Conservation (phyloP, 2,113 vertebrate genomes). For the Odobenus rosmarus region DNA sequence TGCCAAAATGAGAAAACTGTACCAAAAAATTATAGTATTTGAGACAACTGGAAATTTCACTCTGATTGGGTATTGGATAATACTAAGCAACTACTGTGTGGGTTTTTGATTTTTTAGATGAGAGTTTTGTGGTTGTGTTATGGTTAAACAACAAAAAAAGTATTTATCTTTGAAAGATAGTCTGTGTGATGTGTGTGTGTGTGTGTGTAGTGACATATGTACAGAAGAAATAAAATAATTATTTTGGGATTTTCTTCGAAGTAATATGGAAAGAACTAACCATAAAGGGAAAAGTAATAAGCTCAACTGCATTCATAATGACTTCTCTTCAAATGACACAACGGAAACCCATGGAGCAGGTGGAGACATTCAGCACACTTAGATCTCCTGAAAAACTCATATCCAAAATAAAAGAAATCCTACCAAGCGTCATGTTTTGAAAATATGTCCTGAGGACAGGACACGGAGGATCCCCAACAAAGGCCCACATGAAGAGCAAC, state of each 20-base stretch:
- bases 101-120: background rate
- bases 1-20: background rate
- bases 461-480: background rate
- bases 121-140: background rate
- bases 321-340: background rate
- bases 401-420: background rate
- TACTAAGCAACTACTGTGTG: background rate
- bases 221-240: background rate
- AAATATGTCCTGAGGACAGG: background rate
- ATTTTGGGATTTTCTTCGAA: background rate
- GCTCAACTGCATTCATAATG: background rate
- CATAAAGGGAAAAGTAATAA: background rate
- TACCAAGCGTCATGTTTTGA: background rate
- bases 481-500: background rate
- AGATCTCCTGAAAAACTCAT: background rate
- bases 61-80: background rate
- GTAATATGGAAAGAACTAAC: background rate
- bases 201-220: background rate
- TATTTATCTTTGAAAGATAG: background rate
- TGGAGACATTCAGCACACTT: background rate
- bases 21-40: background rate
- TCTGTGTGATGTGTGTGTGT: background rate
- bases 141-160: background rate
- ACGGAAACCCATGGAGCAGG: background rate
- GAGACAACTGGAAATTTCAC: background rate